phyloP scores from a whole-genome alignment of 1,140 invertebrate species.

The Coptotermes formosanus region DNA sequence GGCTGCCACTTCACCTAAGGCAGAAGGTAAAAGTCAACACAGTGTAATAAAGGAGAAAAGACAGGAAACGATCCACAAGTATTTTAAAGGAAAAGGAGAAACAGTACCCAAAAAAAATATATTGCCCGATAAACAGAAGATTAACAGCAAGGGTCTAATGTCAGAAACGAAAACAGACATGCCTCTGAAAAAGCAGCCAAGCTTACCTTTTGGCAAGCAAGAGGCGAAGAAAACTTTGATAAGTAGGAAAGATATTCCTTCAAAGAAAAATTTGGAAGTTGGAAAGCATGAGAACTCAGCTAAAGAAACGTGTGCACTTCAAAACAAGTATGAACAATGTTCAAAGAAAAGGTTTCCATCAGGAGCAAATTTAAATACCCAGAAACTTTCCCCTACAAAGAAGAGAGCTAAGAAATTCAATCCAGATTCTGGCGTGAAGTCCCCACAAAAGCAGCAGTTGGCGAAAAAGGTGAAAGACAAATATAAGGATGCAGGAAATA shows the following conservation, averaged over 20 bases:
- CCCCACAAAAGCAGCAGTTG: slow-evolving; percentile 35
- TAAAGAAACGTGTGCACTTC: slow-evolving; percentile 6
- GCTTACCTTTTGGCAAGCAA: background rate
- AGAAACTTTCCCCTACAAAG: slow-evolving; percentile 19
- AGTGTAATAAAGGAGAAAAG: slow-evolving; percentile 49
- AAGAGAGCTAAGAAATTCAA: slow-evolving; percentile 9
- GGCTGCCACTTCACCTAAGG: background rate
- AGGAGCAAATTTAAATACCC: background rate
- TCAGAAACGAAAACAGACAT: background rate
- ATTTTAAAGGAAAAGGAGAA: slow-evolving; percentile 49
- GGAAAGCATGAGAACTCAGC: slow-evolving; percentile 32
- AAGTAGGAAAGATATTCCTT: background rate
- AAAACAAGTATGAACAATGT: slow-evolving; percentile 27
- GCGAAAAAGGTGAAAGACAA: slow-evolving; percentile 40
- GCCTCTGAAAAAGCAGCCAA: background rate
- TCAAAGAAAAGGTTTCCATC: slow-evolving; percentile 34
- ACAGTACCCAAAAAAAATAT: background rate
- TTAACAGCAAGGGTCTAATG: slow-evolving; percentile 40
- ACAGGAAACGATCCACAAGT: slow-evolving; percentile 65
- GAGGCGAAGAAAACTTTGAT: background rate
- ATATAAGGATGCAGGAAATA: slow-evolving; percentile 46
- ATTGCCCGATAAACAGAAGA: slow-evolving; percentile 39
- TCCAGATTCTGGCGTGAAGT: background rate
- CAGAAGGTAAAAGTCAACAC: background rate
- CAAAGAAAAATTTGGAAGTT: background rate